Base-by-base conservation (phyloP, 2,113 vertebrate genomes). In the Planiliza haematocheilus region DNA sequence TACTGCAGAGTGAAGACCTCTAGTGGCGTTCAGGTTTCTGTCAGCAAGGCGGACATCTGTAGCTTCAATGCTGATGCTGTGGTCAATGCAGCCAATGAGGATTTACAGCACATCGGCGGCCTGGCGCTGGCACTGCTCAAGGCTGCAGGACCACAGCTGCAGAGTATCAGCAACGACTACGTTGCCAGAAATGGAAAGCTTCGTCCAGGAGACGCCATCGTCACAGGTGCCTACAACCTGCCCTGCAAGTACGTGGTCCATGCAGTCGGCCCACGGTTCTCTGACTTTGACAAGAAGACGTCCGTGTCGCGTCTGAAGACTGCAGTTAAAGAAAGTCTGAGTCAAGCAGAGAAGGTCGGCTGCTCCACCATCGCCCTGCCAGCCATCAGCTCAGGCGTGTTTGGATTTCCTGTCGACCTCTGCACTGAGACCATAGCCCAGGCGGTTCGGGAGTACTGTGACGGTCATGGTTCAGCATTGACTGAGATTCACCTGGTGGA, bases 221-320 rank as follows among this genome's bases (percentile, higher is more conserved):
- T 92, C 8, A 95, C 95, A 0, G 67, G 73, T 0, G 84, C 94
- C 0, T 93, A 93, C 0, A 90, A 61, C 0, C 93, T 98, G 1
- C 95, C 95, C 0, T 98, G 93, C 82, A 94, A 78, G 51, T 85
- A 89, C 0, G 82, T 99, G 1, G 84, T 99, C 8, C 96, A 98
- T 0, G 93, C 96, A 0, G 93, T 98, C 0, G 96, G 96, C 36
- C 96, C 96, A 10, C 80, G 74, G 8, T 97, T 90, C 93, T 74
- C 2, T 0, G 4, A 16, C 1, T 2, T 16, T 0, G 79, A 91
- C 7, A 10, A 0, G 53, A n/a, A 0, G 0, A 79, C 10, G 0
- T 74, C 92, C 0, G 20, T 89, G 38, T 0, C 0, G 0, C 45
- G 71, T 10, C 82, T 98, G 20, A 91, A 53, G 68, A 67, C 8